These are phyloP conservation scores for Amblyraja radiata DNA, from an alignment of 2,797 vertebrate species.

Conservation along the genomic window DNA sequence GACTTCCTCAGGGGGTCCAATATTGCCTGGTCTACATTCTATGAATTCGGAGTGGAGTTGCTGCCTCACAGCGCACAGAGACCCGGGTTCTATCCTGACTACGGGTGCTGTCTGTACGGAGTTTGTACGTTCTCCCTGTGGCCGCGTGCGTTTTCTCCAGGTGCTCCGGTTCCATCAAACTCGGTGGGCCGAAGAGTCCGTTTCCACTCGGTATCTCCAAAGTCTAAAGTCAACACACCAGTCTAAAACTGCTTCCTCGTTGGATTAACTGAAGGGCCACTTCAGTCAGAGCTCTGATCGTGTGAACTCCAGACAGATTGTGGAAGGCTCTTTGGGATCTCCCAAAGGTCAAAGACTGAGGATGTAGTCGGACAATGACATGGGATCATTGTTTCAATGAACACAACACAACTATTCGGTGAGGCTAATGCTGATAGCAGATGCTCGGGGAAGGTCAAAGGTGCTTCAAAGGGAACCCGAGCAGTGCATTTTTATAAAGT, in stretches of 20 bases:
- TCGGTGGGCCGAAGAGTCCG: too few relatives aligned
- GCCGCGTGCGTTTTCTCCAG: too few relatives aligned
- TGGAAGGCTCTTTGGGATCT: neutral
- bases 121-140: too few relatives aligned
- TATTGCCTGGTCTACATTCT: too few relatives aligned
- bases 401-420: neutral
- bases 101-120: too few relatives aligned
- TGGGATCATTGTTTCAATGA: constrained; percentile 9
- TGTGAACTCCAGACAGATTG: constrained; percentile 8
- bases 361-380: constrained; percentile 1
- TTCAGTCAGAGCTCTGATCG: neutral
- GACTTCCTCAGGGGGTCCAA: too few relatives aligned
- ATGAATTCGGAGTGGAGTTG: too few relatives aligned
- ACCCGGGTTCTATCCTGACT: too few relatives aligned
- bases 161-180: too few relatives aligned
- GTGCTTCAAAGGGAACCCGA: neutral
- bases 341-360: neutral
- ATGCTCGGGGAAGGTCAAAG: constrained; percentile 5
- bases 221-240: neutral
- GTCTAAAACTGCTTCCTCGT: neutral
- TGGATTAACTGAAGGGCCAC: neutral
- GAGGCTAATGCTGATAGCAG: constrained; percentile 27
- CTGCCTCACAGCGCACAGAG: too few relatives aligned
- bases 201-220: too few relatives aligned
- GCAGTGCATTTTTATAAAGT: neutral